Percentiles rank a stretch among this genome's conserved stretches.
These are phyloP conservation scores for Drosophila nigritarsus DNA, from an alignment of 2,888 invertebrate genomes.

Conservation along the genomic window DNA sequence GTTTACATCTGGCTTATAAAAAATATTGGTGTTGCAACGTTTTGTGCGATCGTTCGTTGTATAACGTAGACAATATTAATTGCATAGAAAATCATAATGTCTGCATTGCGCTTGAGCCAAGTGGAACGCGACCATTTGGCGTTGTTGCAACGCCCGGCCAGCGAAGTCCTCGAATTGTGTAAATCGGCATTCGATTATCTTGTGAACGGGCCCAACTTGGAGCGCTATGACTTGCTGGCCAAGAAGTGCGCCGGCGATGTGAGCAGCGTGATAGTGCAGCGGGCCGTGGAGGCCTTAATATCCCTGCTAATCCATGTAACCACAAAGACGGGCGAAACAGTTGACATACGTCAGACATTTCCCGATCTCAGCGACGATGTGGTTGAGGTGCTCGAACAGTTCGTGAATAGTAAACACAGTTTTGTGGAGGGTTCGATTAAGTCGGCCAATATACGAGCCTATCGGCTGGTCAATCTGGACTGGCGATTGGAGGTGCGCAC, in stretches of 20 bases:
- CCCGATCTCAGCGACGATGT: constrained; percentile 75
- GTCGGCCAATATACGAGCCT: constrained; percentile 80
- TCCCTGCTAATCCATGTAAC: constrained; percentile 90
- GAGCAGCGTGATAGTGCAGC: constrained; percentile 85
- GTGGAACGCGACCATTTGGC: constrained; percentile 87
- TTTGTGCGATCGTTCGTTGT: constrained; percentile 35
- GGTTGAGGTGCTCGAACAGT: constrained; percentile 82
- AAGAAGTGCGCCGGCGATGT: constrained; percentile 85
- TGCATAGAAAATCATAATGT: constrained; percentile 32
- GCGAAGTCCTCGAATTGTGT: constrained; percentile 88
- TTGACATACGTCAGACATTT: constrained; percentile 65
- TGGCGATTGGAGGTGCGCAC: constrained; percentile 89
- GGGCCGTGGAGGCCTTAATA: constrained; percentile 89
- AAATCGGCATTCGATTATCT: constrained; percentile 88
- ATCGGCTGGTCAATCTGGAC: constrained; percentile 86
- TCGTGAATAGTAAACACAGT: constrained; percentile 81
- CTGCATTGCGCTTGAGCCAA: constrained; percentile 84
- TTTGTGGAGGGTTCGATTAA: constrained; percentile 84
- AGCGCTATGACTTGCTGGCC: constrained; percentile 85
- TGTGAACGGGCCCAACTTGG: constrained; percentile 87
- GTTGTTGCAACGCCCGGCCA: constrained; percentile 86
- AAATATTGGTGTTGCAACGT: constrained; percentile 4
- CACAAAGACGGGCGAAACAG: constrained; percentile 86
- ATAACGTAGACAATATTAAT: neutral
- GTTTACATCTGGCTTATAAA: constrained; percentile 36